Conservation (phyloP, 2,888 invertebrate genomes). For the Magallana nippona region DNA sequence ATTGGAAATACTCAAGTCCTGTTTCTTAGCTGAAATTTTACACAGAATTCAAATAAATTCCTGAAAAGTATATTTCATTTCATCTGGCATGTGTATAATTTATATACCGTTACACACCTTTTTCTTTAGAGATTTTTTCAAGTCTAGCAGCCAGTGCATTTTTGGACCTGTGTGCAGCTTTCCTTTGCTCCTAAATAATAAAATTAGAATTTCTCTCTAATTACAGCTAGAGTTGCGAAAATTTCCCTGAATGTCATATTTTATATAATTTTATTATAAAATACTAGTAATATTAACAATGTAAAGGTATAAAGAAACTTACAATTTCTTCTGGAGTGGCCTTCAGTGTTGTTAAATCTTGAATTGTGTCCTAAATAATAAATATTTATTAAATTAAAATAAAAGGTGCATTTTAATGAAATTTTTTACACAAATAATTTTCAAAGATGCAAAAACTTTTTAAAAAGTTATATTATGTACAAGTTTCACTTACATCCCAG, state of each 20-base stretch:
- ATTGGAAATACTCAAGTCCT: constrained; percentile 54
- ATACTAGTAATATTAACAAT: not conserved
- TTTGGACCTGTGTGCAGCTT: constrained; percentile 67
- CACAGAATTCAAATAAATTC: not conserved
- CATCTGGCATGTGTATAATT: no score
- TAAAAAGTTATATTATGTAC: not conserved
- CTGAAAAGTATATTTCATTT: no score
- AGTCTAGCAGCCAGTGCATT: constrained; percentile 63
- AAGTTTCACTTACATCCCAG: constrained; percentile 73
- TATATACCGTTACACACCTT: constrained; percentile 12
- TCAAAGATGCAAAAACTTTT: not conserved
- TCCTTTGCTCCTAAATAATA: constrained; percentile 64
- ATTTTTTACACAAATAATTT: not conserved
- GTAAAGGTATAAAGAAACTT: constrained; percentile 55
- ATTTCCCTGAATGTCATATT: no score
- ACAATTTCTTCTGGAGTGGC: constrained; percentile 76
- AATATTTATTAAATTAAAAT: constrained; percentile 29
- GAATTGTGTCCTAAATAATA: constrained; percentile 66
- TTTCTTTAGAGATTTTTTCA: constrained; percentile 41
- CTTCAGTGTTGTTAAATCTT: constrained; percentile 71
- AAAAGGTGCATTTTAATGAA: not conserved
- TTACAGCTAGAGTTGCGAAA: no score
- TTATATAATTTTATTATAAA: not conserved
- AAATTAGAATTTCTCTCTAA: not conserved
- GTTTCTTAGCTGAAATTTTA: constrained; percentile 56